phyloP scores from a whole-genome alignment of 2,797 vertebrate species.

The Epinephelus coioides region DNA sequence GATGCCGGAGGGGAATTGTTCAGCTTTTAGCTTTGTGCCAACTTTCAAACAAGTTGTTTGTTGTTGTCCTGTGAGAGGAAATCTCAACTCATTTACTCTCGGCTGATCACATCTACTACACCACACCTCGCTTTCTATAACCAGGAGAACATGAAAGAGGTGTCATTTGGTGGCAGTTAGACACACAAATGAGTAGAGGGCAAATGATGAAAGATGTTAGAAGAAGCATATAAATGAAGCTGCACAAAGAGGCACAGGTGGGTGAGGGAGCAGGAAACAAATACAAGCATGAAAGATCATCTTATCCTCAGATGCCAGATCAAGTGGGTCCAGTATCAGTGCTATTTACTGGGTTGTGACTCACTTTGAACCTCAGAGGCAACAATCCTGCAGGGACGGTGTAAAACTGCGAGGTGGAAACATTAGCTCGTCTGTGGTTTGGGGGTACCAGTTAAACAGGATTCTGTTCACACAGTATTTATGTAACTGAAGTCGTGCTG shows the following conservation, averaged over 20 bases:
- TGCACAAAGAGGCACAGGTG: neutral
- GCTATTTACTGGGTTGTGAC: neutral
- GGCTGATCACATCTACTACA: neutral
- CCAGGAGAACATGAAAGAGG: neutral
- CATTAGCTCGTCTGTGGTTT: conserved; percentile 12
- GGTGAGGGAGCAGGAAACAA: neutral
- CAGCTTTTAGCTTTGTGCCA: conserved; percentile 16
- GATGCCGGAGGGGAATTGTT: conserved; percentile 11
- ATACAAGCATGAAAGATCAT: neutral
- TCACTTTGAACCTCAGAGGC: conserved; percentile 5
- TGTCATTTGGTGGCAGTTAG: neutral
- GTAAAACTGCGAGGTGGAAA: conserved; percentile 42
- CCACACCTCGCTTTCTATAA: neutral
- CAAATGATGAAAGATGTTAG: neutral
- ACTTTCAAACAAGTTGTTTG: conserved; percentile 14
- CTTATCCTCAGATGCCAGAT: neutral
- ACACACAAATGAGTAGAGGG: neutral
- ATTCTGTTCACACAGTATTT: conserved; percentile 57
- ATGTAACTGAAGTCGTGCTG: conserved; percentile 20
- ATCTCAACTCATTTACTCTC: neutral
- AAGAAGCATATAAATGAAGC: neutral
- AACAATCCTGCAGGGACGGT: conserved; percentile 1
- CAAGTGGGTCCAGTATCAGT: neutral
- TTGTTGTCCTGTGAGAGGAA: neutral
- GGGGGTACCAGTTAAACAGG: conserved; percentile 65